phyloP scores from a whole-genome alignment of 2,888 invertebrate species.

The Craniophora ligustri region DNA sequence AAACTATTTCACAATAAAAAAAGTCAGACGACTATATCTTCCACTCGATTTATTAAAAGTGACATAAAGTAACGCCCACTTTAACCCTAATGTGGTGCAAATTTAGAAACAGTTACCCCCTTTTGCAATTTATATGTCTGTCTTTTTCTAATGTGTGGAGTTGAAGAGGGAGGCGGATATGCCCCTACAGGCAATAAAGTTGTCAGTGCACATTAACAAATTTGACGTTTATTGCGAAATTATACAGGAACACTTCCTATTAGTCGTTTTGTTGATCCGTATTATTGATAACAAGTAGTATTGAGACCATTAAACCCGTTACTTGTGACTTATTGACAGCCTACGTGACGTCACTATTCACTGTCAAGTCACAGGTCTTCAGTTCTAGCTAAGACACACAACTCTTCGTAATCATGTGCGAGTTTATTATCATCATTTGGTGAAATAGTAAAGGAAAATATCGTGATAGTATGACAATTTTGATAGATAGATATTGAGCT shows the following conservation, averaged over 20 bases:
- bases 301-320: neutral
- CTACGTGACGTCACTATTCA: too few species aligned
- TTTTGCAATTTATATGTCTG: constrained; percentile 35
- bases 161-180: constrained; percentile 47
- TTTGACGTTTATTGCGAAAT: constrained; percentile 77
- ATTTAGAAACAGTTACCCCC: constrained; percentile 62
- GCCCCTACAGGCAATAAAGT: constrained; percentile 63
- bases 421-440: too few species aligned
- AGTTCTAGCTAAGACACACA: too few species aligned
- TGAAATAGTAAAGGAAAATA: too few species aligned
- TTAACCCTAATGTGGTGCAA: constrained; percentile 75
- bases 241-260: constrained; percentile 66
- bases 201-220: constrained; percentile 64
- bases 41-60: constrained; percentile 82
- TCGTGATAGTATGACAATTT: too few species aligned
- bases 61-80: constrained; percentile 81
- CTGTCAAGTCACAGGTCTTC: too few species aligned
- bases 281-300: constrained; percentile 22
- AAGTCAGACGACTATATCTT: constrained; percentile 67
- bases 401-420: too few species aligned
- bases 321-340: neutral
- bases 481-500: too few species aligned
- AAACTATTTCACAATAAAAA: constrained; percentile 37
- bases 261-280: constrained; percentile 39
- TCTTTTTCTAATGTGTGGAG: constrained; percentile 49